phyloP scores from a whole-genome alignment of 2,888 invertebrate genomes.

The Julus scandinavius region DNA sequence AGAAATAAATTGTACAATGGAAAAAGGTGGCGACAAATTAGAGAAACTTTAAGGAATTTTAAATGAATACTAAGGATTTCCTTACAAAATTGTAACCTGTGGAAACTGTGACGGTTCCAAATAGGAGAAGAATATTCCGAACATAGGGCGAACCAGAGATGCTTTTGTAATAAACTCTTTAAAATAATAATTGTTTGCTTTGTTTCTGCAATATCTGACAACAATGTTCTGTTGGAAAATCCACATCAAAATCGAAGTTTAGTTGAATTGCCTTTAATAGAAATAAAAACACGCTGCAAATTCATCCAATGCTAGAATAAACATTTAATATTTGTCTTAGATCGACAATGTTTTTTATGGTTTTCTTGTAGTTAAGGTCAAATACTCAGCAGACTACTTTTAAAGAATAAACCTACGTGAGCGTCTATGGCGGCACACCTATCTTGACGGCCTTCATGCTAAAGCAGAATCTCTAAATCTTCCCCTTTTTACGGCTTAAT shows the following conservation, averaged over 20 bases:
- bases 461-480: constrained; percentile 31
- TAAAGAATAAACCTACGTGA: background rate
- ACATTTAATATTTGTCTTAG: constrained; percentile 10
- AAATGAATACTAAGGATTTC: too few species aligned
- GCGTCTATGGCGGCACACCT: background rate
- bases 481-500: constrained; percentile 41
- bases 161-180: background rate
- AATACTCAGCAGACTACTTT: background rate
- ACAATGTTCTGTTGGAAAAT: background rate
- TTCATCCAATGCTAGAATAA: background rate
- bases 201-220: background rate
- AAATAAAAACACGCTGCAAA: background rate
- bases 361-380: constrained; percentile 12
- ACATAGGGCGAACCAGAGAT: too few species aligned
- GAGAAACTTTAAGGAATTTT: too few species aligned
- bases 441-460: constrained; percentile 8
- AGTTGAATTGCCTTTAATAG: background rate
- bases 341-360: background rate
- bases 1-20: too few species aligned
- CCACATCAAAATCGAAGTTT: background rate
- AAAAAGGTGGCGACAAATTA: too few species aligned
- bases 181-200: background rate
- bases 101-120: too few species aligned
- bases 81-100: too few species aligned
- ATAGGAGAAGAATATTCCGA: too few species aligned